Evolutionary conservation across 35 echinoderm and acorn worm species (phyloP).

Genomic region (Ophiothrix spiculata): DNA sequence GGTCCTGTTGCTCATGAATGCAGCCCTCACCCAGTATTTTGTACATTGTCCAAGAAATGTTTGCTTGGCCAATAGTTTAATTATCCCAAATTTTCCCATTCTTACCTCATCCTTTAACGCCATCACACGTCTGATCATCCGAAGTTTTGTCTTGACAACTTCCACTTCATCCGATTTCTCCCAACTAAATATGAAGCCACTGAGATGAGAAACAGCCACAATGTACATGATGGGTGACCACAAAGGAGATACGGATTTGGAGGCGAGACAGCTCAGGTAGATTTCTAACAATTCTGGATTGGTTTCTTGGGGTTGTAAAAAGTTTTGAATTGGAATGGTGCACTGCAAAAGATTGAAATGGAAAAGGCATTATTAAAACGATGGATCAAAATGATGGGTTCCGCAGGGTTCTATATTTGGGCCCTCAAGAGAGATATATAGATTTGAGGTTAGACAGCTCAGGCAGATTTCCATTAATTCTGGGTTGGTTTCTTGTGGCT

Average conservation of each 20-base stretch:
- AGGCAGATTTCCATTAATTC: slow-evolving; percentile 52
- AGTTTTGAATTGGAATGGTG: slow-evolving; percentile 48
- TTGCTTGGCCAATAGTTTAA: no score
- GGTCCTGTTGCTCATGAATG: no score
- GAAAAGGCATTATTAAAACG: no score
- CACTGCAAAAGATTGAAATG: slow-evolving; percentile 47
- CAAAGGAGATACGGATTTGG: slow-evolving; percentile 17
- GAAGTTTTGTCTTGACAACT: slow-evolving; percentile 26
- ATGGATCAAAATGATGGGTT: no score
- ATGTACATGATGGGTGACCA: slow-evolving; percentile 76
- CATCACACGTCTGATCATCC: slow-evolving; percentile 21
- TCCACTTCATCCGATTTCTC: not conserved
- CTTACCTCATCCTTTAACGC: slow-evolving; percentile 39
- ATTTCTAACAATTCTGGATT: slow-evolving; percentile 44
- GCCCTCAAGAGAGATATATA: slow-evolving; percentile 40
- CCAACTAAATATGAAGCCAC: slow-evolving; percentile 36
- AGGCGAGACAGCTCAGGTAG: slow-evolving; percentile 36
- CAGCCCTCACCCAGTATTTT: no score
- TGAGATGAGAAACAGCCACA: slow-evolving; percentile 56
- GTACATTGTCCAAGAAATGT: no score
- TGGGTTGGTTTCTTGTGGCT: slow-evolving; percentile 43
- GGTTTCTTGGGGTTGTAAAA: slow-evolving; percentile 41
- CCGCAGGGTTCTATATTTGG: slow-evolving; percentile 54
- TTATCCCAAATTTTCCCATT: no score
- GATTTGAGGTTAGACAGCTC: slow-evolving; percentile 8